phyloP scores from a whole-genome alignment of 2,113 vertebrate genomes.

The Fregata magnificens region DNA sequence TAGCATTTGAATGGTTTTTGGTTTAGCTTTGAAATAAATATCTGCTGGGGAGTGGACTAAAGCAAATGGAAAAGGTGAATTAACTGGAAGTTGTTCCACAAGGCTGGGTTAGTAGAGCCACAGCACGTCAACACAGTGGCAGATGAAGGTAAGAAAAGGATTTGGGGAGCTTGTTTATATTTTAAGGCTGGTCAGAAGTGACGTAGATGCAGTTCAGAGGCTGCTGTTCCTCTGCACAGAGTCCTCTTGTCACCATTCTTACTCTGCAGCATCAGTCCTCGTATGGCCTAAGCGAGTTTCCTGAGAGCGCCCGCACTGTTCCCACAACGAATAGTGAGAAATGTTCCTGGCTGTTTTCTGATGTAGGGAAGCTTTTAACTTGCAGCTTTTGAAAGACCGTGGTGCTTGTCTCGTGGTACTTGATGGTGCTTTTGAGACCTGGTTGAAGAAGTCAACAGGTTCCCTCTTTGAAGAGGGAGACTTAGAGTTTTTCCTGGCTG shows the following conservation, averaged over 20 bases:
- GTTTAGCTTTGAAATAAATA: constrained; percentile 22
- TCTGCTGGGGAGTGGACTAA: neutral
- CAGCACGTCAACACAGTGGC: neutral
- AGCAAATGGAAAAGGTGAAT: neutral
- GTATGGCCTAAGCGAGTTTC: accelerated
- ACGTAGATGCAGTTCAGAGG: neutral
- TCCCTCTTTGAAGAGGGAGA: neutral
- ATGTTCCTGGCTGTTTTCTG: accelerated
- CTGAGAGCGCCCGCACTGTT: accelerated
- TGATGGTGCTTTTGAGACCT: neutral
- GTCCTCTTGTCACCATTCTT: neutral
- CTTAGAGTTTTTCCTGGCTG: neutral
- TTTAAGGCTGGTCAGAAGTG: neutral
- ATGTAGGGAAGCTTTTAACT: neutral
- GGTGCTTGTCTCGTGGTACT: neutral
- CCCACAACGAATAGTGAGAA: accelerated
- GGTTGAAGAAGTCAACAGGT: neutral
- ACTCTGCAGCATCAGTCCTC: neutral
- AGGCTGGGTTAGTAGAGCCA: neutral
- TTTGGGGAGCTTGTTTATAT: neutral
- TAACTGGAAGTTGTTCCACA: neutral
- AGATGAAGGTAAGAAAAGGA: neutral
- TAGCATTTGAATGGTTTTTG: neutral
- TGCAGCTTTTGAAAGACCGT: neutral
- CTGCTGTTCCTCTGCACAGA: neutral